Percentiles rank a stretch among this genome's conserved stretches.
Evolutionary conservation across 2,113 vertebrate genomes (phyloP).

Genomic region (Chitala chitala): DNA sequence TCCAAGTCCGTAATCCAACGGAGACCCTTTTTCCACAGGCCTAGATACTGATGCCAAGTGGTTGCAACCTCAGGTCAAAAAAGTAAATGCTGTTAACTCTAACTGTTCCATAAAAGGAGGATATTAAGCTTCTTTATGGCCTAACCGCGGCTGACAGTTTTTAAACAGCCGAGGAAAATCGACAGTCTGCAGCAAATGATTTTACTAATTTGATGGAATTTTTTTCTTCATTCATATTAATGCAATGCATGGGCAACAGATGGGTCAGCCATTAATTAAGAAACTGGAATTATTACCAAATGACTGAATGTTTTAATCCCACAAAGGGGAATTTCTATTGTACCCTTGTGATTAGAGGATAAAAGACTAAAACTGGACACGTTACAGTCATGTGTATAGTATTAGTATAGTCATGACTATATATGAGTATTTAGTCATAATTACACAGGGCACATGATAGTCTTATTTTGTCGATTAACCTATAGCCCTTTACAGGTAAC

Average conservation of each 20-base stretch:
- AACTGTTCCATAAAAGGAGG: conserved; percentile 3
- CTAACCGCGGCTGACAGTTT: conserved; percentile 3
- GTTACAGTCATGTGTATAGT: neutral
- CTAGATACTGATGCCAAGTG: conserved; percentile 3
- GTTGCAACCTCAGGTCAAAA: neutral
- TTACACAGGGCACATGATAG: neutral
- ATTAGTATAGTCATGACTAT: neutral
- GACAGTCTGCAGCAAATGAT: neutral
- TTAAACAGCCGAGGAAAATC: conserved; percentile 6
- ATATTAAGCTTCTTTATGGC: neutral
- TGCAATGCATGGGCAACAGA: neutral
- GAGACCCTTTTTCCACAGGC: neutral
- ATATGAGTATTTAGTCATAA: too few species aligned
- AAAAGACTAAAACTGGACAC: neutral
- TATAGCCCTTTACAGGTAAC: neutral
- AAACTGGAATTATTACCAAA: neutral
- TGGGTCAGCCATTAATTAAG: neutral
- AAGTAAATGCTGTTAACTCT: conserved; percentile 2
- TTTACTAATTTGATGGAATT: too few species aligned
- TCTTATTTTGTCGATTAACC: neutral
- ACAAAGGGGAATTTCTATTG: neutral
- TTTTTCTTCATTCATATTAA: neutral
- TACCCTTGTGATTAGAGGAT: neutral
- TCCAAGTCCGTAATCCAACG: too few species aligned
- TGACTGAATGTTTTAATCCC: neutral